Base-by-base conservation (phyloP, 2,113 vertebrate genomes). In the Oryzias javanicus region DNA sequence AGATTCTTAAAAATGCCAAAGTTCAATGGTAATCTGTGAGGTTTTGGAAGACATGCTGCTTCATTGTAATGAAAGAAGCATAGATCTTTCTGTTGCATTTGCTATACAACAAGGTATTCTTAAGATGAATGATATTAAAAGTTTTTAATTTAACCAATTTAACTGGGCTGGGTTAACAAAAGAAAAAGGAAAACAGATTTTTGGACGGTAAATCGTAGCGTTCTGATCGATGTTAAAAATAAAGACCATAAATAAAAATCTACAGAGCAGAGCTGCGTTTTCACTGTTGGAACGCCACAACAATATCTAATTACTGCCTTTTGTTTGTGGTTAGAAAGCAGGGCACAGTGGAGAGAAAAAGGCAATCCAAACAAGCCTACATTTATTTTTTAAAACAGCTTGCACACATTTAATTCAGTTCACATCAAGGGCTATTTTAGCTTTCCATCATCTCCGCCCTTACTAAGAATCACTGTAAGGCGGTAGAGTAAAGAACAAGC, bases 151-250 rank as follows among this genome's bases (percentile, higher is more conserved):
- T 58, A 46, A 79, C 65, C 47, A 70, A 68, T 81, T 62, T 74
- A 78, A 90, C 84, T 80, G 85, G 55, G 64, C 64, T 60, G 25
- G 61, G 76, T 81, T 73, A 83, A 83, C 64, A 54, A 54, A 67
- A 73, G 63, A 80, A 79, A 22, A 84, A 70, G 55, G 66, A 71
- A 82, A 86, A 90, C 87, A 84, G 83, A 88, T 90, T 88, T 82
- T 70, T 56, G 70, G 60, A 60, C 27, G 68, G 63, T 84, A 76
- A 78, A 81, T 40, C 41, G 60, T 67, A 24, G 60, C 46, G 49
- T 27, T 1, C 63, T 47, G 50, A 85, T 87, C 55, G 67, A 88
- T 84, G 65, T 20, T 60, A 74, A 72, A 65, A 71, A 16, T 70
- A 68, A 81, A 53, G 57, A 40, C n/a, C 49, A 47, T 83, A 77